A percentile compares a stretch with the other conserved stretches of the same genome.
Conservation (phyloP, 2,113 vertebrate species). For the Colius striatus region DNA sequence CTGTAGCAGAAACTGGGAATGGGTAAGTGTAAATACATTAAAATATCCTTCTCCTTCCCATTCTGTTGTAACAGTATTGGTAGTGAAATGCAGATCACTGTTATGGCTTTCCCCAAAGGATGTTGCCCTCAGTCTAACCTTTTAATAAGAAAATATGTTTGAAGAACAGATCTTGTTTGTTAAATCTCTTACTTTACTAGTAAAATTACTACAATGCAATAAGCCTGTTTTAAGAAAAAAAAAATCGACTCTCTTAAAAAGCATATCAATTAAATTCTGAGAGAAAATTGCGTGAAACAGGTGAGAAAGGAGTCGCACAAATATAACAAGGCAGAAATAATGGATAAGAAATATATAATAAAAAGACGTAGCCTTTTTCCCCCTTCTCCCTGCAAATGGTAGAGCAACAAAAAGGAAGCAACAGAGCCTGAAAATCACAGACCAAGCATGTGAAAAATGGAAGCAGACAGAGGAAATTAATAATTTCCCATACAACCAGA, state of each 20-base stretch:
- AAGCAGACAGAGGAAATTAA: slow-evolving; percentile 64
- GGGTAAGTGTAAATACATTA: not conserved
- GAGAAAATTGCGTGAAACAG: not conserved
- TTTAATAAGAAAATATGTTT: not conserved
- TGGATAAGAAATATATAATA: not conserved
- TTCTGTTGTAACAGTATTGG: not conserved
- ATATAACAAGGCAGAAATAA: not conserved
- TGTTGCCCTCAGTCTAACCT: not conserved
- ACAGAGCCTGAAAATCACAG: slow-evolving; percentile 40
- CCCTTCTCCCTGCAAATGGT: not conserved
- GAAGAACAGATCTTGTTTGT: not conserved
- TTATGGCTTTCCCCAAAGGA: not conserved
- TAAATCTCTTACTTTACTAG: not conserved
- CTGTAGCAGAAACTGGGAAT: not conserved
- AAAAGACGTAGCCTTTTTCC: not conserved
- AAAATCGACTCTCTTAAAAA: not conserved
- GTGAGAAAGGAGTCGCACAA: not conserved
- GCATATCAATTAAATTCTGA: not conserved
- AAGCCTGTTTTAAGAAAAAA: not conserved
- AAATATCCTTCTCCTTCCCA: not conserved
- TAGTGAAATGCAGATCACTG: not conserved
- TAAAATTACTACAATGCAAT: not conserved
- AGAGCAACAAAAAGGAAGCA: not conserved
- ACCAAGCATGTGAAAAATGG: not conserved
- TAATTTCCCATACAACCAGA: slow-evolving; percentile 54